Evolutionary conservation across 2,888 invertebrate genomes (phyloP).

Genomic region (Diaphora mendica): DNA sequence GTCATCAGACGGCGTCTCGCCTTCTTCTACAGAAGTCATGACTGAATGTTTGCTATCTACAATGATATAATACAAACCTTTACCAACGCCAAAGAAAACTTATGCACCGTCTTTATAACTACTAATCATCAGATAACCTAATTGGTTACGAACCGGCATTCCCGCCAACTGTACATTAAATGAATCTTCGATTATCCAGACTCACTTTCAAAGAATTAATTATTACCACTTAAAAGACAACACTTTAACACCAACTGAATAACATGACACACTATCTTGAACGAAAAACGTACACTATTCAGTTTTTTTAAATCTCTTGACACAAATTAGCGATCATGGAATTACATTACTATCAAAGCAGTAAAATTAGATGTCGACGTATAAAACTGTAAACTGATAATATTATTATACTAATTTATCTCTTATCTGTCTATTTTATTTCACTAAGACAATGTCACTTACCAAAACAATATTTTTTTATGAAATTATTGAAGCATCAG

Average conservation of each 20-base stretch:
- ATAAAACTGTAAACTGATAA: neutral
- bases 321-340: slow-evolving; percentile 58
- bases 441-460: slow-evolving; percentile 65
- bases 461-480: slow-evolving; percentile 78
- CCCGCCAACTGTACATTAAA: slow-evolving; percentile 63
- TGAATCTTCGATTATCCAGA: neutral
- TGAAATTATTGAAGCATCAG: slow-evolving; percentile 63
- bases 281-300: slow-evolving; percentile 1
- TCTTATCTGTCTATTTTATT: slow-evolving; percentile 14
- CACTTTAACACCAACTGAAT: neutral
- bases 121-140: slow-evolving; percentile 45
- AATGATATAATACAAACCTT: neutral
- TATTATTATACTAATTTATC: neutral
- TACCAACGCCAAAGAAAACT: neutral
- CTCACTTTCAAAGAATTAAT: neutral
- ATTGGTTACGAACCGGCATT: slow-evolving; percentile 48
- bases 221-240: neutral
- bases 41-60: slow-evolving; percentile 34
- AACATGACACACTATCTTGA: neutral
- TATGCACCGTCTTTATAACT: neutral
- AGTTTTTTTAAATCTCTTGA: slow-evolving; percentile 32
- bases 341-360: slow-evolving; percentile 46
- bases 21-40: slow-evolving; percentile 79
- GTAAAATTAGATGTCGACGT: slow-evolving; percentile 49
- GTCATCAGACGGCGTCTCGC: slow-evolving; percentile 71